phyloP scores from a whole-genome alignment of 2,797 vertebrate species.

The Ambastaia sidthimunki region DNA sequence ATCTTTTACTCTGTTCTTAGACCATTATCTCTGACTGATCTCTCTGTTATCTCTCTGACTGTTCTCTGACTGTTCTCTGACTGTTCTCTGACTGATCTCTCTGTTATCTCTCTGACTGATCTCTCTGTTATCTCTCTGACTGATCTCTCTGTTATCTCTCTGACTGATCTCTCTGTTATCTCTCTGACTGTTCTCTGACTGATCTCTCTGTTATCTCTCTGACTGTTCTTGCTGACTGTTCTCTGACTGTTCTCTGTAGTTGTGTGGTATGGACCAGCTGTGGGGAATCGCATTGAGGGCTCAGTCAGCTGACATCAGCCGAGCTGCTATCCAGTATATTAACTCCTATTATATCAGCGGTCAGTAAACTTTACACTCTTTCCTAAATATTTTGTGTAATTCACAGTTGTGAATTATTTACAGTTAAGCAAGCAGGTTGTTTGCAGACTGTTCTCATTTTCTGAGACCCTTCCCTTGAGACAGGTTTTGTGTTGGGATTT shows the following conservation, averaged over 20 bases:
- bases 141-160: background rate
- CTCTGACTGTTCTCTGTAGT: conserved; percentile 68
- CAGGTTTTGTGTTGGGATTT: no score
- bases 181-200: conserved; percentile 20
- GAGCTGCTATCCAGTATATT: conserved; percentile 98
- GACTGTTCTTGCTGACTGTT: background rate
- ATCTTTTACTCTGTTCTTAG: no score
- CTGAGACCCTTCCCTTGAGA: background rate
- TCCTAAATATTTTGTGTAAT: background rate
- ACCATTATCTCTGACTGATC: background rate
- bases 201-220: background rate
- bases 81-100: background rate
- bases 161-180: background rate
- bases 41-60: background rate
- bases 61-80: background rate
- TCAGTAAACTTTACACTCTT: conserved; percentile 63
- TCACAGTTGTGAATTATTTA: background rate
- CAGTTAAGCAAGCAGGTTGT: background rate
- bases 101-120: background rate
- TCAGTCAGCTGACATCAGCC: conserved; percentile 95
- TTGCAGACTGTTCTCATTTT: no score
- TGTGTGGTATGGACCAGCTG: conserved; percentile 99
- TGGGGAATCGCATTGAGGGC: conserved; percentile 97
- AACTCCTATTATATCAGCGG: conserved; percentile 99
- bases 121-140: background rate